Conservation (phyloP, 2,797 vertebrate genomes). For the Philypnodon macrostomus region DNA sequence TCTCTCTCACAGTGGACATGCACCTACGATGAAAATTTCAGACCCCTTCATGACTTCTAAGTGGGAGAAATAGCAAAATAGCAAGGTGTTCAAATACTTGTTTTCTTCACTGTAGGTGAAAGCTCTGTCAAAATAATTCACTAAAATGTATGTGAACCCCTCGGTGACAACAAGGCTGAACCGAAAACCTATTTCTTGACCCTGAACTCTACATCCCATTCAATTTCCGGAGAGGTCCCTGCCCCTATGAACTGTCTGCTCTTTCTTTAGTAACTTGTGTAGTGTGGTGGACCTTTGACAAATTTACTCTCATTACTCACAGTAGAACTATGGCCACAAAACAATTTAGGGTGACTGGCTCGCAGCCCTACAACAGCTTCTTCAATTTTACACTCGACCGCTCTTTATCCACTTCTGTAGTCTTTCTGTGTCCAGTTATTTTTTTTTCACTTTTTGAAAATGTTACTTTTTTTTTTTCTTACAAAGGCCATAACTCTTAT, state of each 20-base stretch:
- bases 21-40: too few species aligned
- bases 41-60: too few species aligned
- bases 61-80: too few species aligned
- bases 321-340: slow-evolving; percentile 8
- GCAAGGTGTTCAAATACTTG: too few species aligned
- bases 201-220: neutral
- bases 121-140: neutral
- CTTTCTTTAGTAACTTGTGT: slow-evolving; percentile 4
- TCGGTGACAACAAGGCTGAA: slow-evolving; percentile 7
- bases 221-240: slow-evolving; percentile 3
- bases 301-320: slow-evolving; percentile 19
- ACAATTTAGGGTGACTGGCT: neutral
- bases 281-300: slow-evolving; percentile 5
- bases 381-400: slow-evolving; percentile 7
- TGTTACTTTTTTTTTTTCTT: neutral
- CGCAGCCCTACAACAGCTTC: neutral
- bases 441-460: neutral
- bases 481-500: neutral
- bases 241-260: slow-evolving; percentile 5
- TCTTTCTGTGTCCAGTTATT: neutral
- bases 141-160: neutral
- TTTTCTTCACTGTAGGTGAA: too few species aligned
- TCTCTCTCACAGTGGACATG: too few species aligned
- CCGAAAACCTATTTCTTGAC: slow-evolving; percentile 10
- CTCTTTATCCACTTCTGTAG: neutral